Base-by-base conservation (phyloP, 1,140 invertebrate genomes). In the Meloidogyne floridensis region DNA sequence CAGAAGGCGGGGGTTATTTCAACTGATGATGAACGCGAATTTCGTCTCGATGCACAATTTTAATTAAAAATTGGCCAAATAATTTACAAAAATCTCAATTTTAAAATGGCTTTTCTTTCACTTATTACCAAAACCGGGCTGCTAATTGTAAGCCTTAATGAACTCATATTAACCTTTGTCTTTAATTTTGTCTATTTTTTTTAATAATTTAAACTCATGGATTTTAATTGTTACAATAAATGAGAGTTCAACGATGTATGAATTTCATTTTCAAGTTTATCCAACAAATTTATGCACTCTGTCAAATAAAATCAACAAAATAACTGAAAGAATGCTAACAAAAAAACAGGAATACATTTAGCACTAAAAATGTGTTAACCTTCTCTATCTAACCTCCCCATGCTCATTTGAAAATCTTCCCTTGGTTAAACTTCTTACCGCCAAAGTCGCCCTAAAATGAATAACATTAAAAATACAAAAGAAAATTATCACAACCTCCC, bases 321-420 rank as follows among this genome's bases (percentile, higher is more conserved):
- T 42, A 75, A 42, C 47, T 69, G 32, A 71, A 71, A 71, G 74
- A 75, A n/a, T 47, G 9, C 18, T 7, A n/a, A 75, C 74, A 56
- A 75, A 75, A 18, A 18, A 54, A 75, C 10, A 42, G 32, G 32
- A 32, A 32, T 32, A 32, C 32, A 32, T 32, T 32, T 32, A 32
- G 32, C 32, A 32, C 32, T 32, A 32, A 32, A 32, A 32, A 32
- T 32, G 32, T 32, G 32, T 32, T 32, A 32, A 32, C 32, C n/a
- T n/a, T 59, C 56, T 59, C 15, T 65, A 8, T 8, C 15, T n/a
- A 84, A 65, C 59, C 9, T 11, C 47, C 11, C 15, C 2, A 71
- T 51, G 18, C 85, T 87, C 84, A 99, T 93, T 99, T 99, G 93
- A 98, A 99, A 90, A 98, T 96, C 93, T 99, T 99, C 91, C 97